A percentile compares a stretch with the other conserved stretches of the same genome.
Evolutionary conservation across 2,113 vertebrate species (phyloP).

Genomic region (Craseonycteris thonglongyai): DNA sequence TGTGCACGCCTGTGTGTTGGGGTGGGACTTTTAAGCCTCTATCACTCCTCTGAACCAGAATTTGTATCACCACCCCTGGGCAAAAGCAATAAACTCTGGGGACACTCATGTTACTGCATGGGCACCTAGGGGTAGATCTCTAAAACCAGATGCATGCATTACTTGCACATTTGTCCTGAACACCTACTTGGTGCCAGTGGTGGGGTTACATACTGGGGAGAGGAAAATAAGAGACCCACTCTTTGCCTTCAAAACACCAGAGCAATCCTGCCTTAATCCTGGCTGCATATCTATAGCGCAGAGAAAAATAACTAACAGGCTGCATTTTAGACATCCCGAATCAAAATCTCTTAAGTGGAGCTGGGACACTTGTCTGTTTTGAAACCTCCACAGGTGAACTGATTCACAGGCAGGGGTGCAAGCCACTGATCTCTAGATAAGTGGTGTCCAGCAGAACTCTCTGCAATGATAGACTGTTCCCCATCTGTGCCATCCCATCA

Average conservation of each 20-base stretch:
- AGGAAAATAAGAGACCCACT: neutral
- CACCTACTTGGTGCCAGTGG: neutral
- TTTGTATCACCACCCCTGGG: neutral
- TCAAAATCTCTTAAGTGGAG: neutral
- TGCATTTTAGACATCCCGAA: neutral
- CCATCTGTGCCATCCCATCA: neutral
- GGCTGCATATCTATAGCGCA: neutral
- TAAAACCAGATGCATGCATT: neutral
- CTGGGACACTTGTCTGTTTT: neutral
- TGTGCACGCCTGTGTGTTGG: rapidly evolving
- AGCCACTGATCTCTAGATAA: neutral
- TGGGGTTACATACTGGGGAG: neutral
- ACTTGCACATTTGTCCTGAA: neutral
- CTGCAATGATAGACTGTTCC: neutral
- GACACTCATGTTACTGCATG: neutral
- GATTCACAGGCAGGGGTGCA: neutral
- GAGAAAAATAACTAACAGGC: neutral
- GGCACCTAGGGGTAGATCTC: neutral
- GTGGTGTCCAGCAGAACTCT: neutral
- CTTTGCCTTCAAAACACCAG: neutral
- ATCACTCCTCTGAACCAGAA: neutral
- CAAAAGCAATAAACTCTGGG: neutral
- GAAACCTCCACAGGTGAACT: neutral
- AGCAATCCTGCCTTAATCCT: neutral
- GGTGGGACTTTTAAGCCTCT: neutral